Base-by-base conservation (phyloP, 2,888 invertebrate species). In the Microplitis deprimator region DNA sequence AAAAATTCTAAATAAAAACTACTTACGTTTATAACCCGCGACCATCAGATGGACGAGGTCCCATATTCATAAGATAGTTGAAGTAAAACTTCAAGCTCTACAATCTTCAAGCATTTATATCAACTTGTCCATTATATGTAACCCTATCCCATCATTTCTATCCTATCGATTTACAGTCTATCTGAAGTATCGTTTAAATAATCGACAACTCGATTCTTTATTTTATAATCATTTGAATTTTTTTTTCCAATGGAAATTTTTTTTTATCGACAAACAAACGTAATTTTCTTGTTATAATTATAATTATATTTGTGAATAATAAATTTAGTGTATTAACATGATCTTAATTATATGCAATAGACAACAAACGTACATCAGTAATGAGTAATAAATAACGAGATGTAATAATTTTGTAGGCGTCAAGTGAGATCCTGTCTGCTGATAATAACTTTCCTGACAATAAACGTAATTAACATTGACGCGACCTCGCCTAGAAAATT, bases 31-130 rank as follows among this genome's bases (percentile, higher is more conserved):
- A 76, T 17, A 95, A 90, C 79, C 93, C 93, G 83, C 92, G 92
- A 81, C 94, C 95, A 90, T 95, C 94, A 1, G 94, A 94, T 61
- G 94, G 92, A 87, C 95, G 95, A 71, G 94, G 92, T 82, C 93
- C 93, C 80, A 92, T 91, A 81, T 92, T 92, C 78, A 94, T 90
- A 72, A 95, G 89, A 87, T 95, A 95, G 77, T 93, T 93, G 83
- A 94, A 93, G 90, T 95, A 95, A 85, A 17, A 17, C 17, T 17
- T 17, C 1, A 17, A 17, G 17, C 17, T 17, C 17, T 17, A 17
- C 17, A 17, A 17, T 17, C 1, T n/a, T n/a, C n/a, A n/a, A n/a
- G 17, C 17, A 17, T 17, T 17, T 17, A 17, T 17, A 17, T 17
- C 17, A 17, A 17, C 17, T 17, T 17, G 17, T 1, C 17, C 17